Evolutionary conservation across 2,113 vertebrate genomes (phyloP).

Genomic region (Plestiodon gilberti): DNA sequence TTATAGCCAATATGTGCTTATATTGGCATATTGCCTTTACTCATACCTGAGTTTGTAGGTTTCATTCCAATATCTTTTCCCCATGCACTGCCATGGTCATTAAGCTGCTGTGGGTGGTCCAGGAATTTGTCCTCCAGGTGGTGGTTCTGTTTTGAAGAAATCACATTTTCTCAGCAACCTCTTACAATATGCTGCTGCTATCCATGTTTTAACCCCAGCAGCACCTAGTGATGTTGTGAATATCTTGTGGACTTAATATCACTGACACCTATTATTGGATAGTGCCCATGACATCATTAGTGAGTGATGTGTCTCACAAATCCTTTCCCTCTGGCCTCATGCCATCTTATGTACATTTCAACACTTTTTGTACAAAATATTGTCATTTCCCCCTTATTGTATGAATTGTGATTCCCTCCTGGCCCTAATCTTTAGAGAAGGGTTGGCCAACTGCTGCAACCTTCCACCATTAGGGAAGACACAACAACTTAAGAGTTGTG

Average conservation of each 20-base stretch:
- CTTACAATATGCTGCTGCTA: background rate
- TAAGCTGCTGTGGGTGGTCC: background rate
- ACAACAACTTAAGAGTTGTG: no score
- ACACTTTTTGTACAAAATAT: background rate
- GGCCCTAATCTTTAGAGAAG: background rate
- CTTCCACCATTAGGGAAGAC: no score
- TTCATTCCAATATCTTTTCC: background rate
- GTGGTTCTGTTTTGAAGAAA: background rate
- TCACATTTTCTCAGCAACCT: background rate
- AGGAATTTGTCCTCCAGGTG: background rate
- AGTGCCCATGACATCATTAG: background rate
- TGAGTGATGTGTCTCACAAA: background rate
- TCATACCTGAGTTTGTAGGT: no score
- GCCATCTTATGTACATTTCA: background rate
- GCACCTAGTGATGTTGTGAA: background rate
- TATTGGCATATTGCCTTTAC: no score
- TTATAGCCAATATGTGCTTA: no score
- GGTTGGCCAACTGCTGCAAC: background rate
- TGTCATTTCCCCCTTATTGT: background rate
- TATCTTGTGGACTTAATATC: background rate
- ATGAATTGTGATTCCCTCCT: no score
- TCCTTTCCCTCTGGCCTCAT: background rate
- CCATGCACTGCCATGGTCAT: background rate
- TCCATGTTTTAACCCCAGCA: background rate
- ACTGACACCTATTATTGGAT: background rate